Evolutionary conservation across 2,113 vertebrate genomes (phyloP), one percentile per base, ranked within the genome.

Genomic region (Excalfactoria chinensis): DNA sequence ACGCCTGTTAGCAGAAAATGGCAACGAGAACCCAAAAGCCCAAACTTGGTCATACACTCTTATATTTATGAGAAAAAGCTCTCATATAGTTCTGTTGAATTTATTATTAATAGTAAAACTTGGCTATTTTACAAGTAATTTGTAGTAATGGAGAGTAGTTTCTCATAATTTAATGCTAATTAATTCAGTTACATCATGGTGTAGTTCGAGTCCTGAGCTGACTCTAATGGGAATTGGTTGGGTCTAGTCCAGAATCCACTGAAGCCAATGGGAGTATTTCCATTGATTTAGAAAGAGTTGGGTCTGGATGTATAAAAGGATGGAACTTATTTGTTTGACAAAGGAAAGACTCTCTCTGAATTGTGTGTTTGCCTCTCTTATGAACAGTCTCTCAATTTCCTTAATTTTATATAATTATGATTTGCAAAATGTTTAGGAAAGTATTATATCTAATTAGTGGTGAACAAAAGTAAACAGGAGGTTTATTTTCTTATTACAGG

Each of bases 141-240:
- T 97, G 96, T 96, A 96, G 80, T 89, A 94, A 95, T 93, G 91
- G 71, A 96, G 89, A 91, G 76, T 70, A 95, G 95, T 95, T 93
- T 94, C 93, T 86, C 94, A 84, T 96, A 97, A 97, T 97, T 97
- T 97, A 95, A 97, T 94, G 63, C 82, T 96, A 97, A 97, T 97
- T 98, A 97, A 97, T 96, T 89, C 91, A 84, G 90, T 97, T 96
- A 86, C 92, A 78, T 91, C 84, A 90, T 92, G 74, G 95, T 73
- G 69, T 88, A 94, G 46, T 84, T 94, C 78, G 92, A 82, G 89
- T 93, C 78, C 94, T 94, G 83, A 78, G 43, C 41, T 92, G 95
- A 95, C 74, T 95, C 82, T 85, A 86, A 83, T 93, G 69, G 20
- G 71, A 95, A 95, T 64, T 90, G 21, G 32, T 30, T 89, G 93